A percentile compares a stretch with the other conserved stretches of the same genome.
phyloP scores from a whole-genome alignment of 2,888 invertebrate species.

The Bruchidius siliquastri region DNA sequence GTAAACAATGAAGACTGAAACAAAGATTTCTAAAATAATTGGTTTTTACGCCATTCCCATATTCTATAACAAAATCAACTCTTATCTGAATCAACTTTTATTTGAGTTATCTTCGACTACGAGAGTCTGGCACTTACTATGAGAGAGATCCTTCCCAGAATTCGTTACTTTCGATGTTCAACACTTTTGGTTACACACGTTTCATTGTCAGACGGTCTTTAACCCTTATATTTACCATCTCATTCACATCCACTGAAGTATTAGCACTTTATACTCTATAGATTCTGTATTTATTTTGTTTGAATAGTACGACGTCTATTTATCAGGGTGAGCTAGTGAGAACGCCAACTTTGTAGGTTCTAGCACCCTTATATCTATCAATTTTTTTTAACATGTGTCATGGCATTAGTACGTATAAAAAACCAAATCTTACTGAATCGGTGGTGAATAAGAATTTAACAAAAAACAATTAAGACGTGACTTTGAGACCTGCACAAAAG shows the following conservation, averaged over 20 bases:
- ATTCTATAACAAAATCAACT: not conserved
- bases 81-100: not conserved
- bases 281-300: not conserved
- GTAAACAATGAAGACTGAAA: no score
- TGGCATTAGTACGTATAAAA: no score
- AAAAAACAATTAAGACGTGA: no score
- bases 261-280: not conserved
- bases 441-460: no score
- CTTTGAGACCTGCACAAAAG: no score
- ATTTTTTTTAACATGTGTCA: no score
- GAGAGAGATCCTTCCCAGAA: not conserved
- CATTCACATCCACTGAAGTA: not conserved
- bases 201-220: not conserved
- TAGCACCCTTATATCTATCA: no score
- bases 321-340: no score
- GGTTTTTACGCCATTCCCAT: not conserved
- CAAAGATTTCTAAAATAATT: no score
- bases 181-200: not conserved
- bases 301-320: not conserved
- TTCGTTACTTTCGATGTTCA: not conserved
- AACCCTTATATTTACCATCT: not conserved
- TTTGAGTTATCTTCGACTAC: not conserved
- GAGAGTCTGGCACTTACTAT: not conserved
- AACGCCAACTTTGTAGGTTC: no score
- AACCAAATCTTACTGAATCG: no score